Conservation (phyloP, 2,797 vertebrate genomes). For the Lindbergichthys nudifrons region DNA sequence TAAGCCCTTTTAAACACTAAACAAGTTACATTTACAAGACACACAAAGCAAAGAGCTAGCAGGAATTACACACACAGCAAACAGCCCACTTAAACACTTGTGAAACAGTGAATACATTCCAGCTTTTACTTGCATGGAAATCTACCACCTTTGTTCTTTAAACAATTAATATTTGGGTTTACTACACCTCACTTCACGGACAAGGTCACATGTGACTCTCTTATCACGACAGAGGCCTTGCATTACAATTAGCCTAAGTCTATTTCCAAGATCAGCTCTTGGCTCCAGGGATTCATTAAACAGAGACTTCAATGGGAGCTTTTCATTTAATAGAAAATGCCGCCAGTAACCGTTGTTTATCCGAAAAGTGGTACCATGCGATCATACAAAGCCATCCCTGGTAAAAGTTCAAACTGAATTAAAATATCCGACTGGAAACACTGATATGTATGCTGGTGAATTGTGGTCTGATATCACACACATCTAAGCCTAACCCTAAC, state of each 20-base stretch:
- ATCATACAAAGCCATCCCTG: constrained; percentile 11
- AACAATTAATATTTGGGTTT: constrained; percentile 64
- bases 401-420: background rate
- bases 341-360: constrained; percentile 41
- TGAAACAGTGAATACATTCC: constrained; percentile 20
- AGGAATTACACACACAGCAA: constrained; percentile 13
- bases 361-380: background rate
- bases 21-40: constrained; percentile 14
- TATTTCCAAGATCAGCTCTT: constrained; percentile 66
- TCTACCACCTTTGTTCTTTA: constrained; percentile 14
- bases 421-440: background rate
- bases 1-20: constrained; percentile 11
- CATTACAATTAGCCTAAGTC: constrained; percentile 70
- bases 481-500: background rate
- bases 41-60: background rate
- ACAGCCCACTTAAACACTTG: background rate
- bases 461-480: background rate
- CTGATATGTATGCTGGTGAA: background rate
- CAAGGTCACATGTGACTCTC: constrained; percentile 70
- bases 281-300: constrained; percentile 58
- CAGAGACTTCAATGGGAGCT: constrained; percentile 64
- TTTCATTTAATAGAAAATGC: constrained; percentile 62
- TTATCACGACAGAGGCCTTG: constrained; percentile 63
- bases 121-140: constrained; percentile 23
- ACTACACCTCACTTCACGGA: constrained; percentile 48